Evolutionary conservation across 1,140 invertebrate genomes (phyloP), one percentile per base, ranked within the genome.

Genomic region (Pogonus chalceus): DNA sequence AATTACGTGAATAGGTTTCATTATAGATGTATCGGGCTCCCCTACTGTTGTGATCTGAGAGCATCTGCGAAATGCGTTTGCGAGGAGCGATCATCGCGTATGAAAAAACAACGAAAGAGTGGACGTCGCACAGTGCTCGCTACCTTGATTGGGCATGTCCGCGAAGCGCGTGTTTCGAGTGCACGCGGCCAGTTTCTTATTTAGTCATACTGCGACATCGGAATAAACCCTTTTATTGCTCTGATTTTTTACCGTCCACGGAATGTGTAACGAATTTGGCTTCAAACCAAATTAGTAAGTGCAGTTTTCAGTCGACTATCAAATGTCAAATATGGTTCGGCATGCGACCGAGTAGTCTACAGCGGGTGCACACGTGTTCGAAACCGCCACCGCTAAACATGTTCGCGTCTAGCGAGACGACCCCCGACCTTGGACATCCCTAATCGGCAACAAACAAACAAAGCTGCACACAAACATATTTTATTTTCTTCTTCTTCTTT

Each of bases 261-360:
- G 63, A 63, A 65, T 62, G 61, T 64, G 61, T 64, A 65, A 62
- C 64, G 59, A 65, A 65, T 65, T 65, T 65, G 62, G 64, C 52
- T 62, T 54, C 62, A 65, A 62, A 59, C 64, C 64, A 65, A 65
- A 65, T 64, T 65, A 62, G 62, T 64, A 65, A 61, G 62, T 65
- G 59, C 57, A 60, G 57, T 58, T 62, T 62, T 59, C 58, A 59
- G 58, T 52, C 52, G 49, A 52, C 58, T 62, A 63, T 65, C 60
- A 65, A 65, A 62, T 62, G 58, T 64, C 64, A 64, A 64, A 65
- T 65, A 65, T 64, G 64, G 64, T 64, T 58, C 55, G 63, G 62
- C 60, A 63, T 63, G 60, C 58, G 52, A 23, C 51, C 54, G 49
- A 48, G 21, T 49, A 22, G 23, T 21, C 22, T 10, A 3, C 2